These are phyloP conservation scores for Malurus melanocephalus DNA, from an alignment of 2,113 vertebrate species.

Conservation along the genomic window DNA sequence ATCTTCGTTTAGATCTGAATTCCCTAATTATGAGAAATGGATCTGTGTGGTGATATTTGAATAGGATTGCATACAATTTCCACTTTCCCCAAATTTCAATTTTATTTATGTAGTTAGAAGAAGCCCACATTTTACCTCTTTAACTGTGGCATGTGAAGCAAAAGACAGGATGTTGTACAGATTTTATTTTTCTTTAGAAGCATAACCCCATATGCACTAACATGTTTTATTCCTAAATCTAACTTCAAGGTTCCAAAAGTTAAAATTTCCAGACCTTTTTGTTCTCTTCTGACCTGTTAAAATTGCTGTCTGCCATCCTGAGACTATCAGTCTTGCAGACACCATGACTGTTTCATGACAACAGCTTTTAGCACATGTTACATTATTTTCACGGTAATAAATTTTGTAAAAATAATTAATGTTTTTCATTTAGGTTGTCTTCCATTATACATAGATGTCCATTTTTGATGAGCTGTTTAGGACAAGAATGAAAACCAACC, in stretches of 20 bases:
- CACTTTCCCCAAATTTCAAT: neutral
- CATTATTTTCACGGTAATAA: neutral
- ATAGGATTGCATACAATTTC: neutral
- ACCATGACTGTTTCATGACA: neutral
- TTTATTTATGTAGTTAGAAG: neutral
- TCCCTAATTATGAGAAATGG: neutral
- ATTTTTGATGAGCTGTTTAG: neutral
- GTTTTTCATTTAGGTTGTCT: neutral
- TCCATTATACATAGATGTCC: neutral
- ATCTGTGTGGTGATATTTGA: neutral
- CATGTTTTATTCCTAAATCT: neutral
- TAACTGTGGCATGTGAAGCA: neutral
- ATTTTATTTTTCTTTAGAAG: neutral
- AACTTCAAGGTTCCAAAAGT: neutral
- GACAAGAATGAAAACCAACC: neutral
- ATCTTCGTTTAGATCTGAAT: neutral
- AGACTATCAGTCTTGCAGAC: neutral
- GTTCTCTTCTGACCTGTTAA: neutral
- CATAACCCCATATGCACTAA: neutral
- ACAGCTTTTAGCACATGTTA: neutral
- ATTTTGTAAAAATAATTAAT: slow-evolving; percentile 2
- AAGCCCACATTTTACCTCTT: neutral
- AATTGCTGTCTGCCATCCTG: neutral
- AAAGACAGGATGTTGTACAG: neutral
- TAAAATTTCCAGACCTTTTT: neutral